Evolutionary conservation across 2,113 vertebrate genomes (phyloP).

Genomic region (Smithornis capensis): DNA sequence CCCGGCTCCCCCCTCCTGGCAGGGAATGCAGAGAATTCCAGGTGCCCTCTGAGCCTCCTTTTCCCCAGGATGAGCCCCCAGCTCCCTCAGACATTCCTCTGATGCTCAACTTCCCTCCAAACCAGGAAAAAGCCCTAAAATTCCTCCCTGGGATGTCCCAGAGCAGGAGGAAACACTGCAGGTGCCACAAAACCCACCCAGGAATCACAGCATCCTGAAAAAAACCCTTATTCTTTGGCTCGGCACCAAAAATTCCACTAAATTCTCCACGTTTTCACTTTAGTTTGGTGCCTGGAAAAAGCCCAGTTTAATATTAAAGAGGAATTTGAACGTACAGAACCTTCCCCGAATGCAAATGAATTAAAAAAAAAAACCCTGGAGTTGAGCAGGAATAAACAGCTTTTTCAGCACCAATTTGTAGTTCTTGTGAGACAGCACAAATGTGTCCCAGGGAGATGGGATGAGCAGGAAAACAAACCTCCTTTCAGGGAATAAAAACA

Average conservation of each 20-base stretch:
- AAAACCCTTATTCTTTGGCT: neutral
- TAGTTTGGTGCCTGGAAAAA: neutral
- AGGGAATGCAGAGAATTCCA: neutral
- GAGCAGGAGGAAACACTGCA: neutral
- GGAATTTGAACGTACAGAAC: neutral
- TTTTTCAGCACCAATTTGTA: neutral
- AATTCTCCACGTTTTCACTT: neutral
- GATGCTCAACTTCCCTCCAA: neutral
- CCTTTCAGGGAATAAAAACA: neutral
- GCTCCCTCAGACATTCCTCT: neutral
- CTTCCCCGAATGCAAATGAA: neutral
- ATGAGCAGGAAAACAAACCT: neutral
- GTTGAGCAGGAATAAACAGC: neutral
- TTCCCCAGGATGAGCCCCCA: neutral
- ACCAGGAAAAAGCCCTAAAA: neutral
- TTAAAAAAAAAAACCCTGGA: neutral
- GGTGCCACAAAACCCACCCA: neutral
- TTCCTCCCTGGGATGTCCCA: accelerated
- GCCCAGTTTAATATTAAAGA: neutral
- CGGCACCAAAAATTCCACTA: neutral
- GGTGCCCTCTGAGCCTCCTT: neutral
- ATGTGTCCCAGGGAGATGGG: neutral
- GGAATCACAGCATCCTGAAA: accelerated
- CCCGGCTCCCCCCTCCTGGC: neutral
- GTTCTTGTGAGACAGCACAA: neutral